phyloP scores from a whole-genome alignment of 2,113 vertebrate genomes.

The Podarcis cretensis region DNA sequence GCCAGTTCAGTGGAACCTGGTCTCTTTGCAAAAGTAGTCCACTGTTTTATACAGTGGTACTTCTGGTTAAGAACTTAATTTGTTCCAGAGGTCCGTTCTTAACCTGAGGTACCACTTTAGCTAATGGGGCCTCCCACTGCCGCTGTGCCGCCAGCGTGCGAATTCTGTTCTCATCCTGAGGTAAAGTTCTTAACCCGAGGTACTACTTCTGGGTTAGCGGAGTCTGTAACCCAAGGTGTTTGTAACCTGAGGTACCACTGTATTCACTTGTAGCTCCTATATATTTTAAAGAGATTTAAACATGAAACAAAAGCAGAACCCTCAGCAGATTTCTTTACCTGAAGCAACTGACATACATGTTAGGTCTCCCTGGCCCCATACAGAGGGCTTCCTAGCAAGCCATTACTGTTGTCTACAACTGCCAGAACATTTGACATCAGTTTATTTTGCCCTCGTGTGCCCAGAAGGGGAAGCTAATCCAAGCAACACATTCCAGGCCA shows the following conservation, averaged over 20 bases:
- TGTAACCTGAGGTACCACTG: too few relatives aligned
- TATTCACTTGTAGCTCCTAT: neutral
- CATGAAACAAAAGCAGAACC: neutral
- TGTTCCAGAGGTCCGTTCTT: too few relatives aligned
- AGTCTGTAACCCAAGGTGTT: too few relatives aligned
- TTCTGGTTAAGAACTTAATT: too few relatives aligned
- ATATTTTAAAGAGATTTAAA: neutral
- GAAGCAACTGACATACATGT: conserved; percentile 24
- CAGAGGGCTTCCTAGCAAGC: conserved; percentile 40
- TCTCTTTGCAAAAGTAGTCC: neutral
- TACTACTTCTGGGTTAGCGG: too few relatives aligned
- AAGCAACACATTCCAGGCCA: conserved; percentile 38
- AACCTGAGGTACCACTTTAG: too few relatives aligned
- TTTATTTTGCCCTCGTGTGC: conserved; percentile 40
- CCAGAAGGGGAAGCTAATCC: conserved; percentile 50
- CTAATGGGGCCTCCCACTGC: too few relatives aligned
- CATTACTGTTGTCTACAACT: conserved; percentile 40
- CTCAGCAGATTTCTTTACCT: conserved; percentile 16
- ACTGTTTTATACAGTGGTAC: too few relatives aligned
- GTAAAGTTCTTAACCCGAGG: too few relatives aligned
- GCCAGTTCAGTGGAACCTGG: neutral
- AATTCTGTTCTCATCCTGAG: too few relatives aligned
- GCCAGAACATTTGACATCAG: conserved; percentile 56
- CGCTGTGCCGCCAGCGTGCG: too few relatives aligned
- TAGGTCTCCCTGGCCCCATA: neutral